phyloP scores from a whole-genome alignment of 2,113 vertebrate genomes.

The Mola mola region DNA sequence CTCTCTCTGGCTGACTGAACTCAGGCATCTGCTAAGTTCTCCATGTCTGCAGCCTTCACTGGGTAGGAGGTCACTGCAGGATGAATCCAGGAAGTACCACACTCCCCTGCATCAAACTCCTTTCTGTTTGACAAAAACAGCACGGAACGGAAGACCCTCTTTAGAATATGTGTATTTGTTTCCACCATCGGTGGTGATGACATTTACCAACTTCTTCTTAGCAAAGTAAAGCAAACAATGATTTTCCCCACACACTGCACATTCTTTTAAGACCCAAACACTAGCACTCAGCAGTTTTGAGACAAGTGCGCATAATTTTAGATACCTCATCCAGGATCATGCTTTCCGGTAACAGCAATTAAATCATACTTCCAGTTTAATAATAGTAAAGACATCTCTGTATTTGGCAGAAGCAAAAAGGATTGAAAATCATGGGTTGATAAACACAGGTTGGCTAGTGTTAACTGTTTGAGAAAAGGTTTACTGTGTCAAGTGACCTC shows the following conservation, averaged over 20 bases:
- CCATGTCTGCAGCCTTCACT: constrained; percentile 29
- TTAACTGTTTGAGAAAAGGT: no score
- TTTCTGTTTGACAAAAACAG: background rate
- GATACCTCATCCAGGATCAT: constrained; percentile 1
- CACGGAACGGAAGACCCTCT: background rate
- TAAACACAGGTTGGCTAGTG: no score
- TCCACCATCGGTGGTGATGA: background rate
- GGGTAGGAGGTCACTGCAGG: constrained; percentile 13
- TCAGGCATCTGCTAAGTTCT: constrained; percentile 42
- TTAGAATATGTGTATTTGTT: constrained; percentile 3
- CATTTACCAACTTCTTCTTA: background rate
- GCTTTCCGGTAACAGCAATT: no score
- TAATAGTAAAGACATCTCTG: no score
- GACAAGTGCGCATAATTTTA: no score
- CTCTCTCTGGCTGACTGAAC: constrained; percentile 25
- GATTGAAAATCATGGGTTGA: no score
- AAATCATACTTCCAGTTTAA: no score
- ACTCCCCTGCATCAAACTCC: constrained; percentile 1
- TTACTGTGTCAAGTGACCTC: no score
- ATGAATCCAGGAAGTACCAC: constrained; percentile 15
- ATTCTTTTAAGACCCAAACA: constrained; percentile 9
- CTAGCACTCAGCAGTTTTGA: constrained; percentile 23
- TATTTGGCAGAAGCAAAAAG: no score
- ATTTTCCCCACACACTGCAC: constrained; percentile 8
- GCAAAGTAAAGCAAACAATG: constrained; percentile 2